Conservation (phyloP, 1,140 invertebrate genomes). For the Orchestia grillus region DNA sequence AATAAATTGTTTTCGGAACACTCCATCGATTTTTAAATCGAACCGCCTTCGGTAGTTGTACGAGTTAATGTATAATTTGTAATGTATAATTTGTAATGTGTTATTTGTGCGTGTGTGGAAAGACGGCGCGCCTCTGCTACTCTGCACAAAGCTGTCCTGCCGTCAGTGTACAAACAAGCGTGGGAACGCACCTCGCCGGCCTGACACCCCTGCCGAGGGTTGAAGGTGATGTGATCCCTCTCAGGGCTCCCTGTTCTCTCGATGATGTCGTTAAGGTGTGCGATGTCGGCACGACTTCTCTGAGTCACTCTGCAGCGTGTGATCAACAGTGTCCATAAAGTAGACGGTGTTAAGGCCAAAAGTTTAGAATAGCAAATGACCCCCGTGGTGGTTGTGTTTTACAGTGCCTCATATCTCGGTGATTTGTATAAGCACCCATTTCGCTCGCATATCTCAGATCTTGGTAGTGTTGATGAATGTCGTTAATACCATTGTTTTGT, state of each 20-base stretch:
- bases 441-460: no score
- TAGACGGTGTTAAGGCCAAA: not conserved
- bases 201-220: not conserved
- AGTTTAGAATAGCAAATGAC: not conserved
- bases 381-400: not conserved
- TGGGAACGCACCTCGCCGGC: not conserved
- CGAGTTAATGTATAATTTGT: not conserved
- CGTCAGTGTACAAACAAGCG: not conserved
- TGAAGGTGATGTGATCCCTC: not conserved
- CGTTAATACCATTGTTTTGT: not conserved
- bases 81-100: not conserved
- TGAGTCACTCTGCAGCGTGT: not conserved
- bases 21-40: no score
- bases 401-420: not conserved
- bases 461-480: not conserved
- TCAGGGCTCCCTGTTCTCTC: not conserved
- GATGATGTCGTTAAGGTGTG: not conserved
- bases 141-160: not conserved
- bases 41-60: not conserved
- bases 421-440: not conserved
- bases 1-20: no score
- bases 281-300: not conserved
- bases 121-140: no score
- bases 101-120: no score
- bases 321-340: not conserved